phyloP scores from a whole-genome alignment of 2,113 vertebrate genomes.

The Penelope pileata region DNA sequence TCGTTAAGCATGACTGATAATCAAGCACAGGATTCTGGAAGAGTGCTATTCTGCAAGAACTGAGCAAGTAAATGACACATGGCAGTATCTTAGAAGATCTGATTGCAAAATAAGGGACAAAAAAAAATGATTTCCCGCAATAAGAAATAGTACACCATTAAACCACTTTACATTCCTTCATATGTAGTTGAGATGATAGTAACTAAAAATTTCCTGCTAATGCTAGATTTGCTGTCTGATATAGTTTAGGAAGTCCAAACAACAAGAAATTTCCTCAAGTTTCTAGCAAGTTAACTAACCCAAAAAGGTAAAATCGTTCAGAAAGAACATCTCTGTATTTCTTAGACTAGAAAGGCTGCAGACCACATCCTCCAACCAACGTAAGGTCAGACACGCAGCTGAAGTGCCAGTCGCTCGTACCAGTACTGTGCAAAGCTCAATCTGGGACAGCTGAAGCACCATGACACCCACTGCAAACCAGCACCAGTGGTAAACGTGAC shows the following conservation, averaged over 20 bases:
- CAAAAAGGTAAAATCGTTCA: background rate
- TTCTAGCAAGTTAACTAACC: background rate
- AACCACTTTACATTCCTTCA: background rate
- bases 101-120: background rate
- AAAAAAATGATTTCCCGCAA: background rate
- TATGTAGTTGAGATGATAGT: background rate
- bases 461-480: fast-evolving
- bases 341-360: background rate
- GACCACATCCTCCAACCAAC: fast-evolving
- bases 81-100: fast-evolving
- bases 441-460: fast-evolving
- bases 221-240: background rate
- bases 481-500: background rate
- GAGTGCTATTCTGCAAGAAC: background rate
- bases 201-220: background rate
- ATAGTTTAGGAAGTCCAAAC: background rate
- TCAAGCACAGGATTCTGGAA: background rate
- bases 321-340: too few relatives aligned
- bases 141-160: background rate
- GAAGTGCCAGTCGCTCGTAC: fast-evolving
- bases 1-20: too few relatives aligned
- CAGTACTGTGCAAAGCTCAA: background rate
- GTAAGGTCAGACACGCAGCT: fast-evolving
- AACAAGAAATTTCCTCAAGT: background rate
- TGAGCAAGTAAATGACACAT: background rate